Base-by-base conservation (phyloP, 2,113 vertebrate genomes). In the Pelvicachromis taeniatus region DNA sequence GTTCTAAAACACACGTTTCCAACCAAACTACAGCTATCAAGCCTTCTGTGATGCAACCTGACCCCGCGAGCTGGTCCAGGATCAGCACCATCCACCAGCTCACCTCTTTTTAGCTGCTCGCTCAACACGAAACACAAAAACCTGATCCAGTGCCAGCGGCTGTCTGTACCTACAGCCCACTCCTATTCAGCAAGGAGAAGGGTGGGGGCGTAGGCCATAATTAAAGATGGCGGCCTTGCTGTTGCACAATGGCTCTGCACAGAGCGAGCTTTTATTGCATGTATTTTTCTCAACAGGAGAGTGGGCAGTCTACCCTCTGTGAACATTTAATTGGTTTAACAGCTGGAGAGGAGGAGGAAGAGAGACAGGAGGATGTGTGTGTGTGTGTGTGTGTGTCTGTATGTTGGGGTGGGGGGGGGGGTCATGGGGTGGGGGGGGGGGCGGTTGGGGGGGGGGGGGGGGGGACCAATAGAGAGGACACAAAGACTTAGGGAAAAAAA, bases 281-380 rank as follows among this genome's bases (percentile, higher is more conserved):
- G 94, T 93, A 91, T 95, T 93, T 94, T 93, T 94, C 92, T 94
- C 91, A 92, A 94, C 91, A 91, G 92, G 94, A 94, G 94, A 95
- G 92, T 95, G 94, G 94, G 94, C 93, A 93, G 94, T 94, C 92
- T 91, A 93, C 91, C 90, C 93, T 95, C 92, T 91, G 89, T 91
- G 94, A 93, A 89, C 94, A 90, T 93, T 94, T 93, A 94, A 95
- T 94, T 95, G 94, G 91, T 95, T 94, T 94, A 93, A 94, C 93
- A 94, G 94, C 92, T 93, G 94, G 93, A 93, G 91, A 92, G 85
- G 79, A 91, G 78, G 78, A 84, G 81, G 86, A 86, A 79, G 73
- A 78, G 82, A 61, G 70, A 77, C 40, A 77, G 81, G 77, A 26
- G 26, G 5, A 31, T 48, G 8, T 10, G 26, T 61, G 31, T n/a